Base-by-base conservation (phyloP, 2,888 invertebrate genomes). In the Stenurella melanura region DNA sequence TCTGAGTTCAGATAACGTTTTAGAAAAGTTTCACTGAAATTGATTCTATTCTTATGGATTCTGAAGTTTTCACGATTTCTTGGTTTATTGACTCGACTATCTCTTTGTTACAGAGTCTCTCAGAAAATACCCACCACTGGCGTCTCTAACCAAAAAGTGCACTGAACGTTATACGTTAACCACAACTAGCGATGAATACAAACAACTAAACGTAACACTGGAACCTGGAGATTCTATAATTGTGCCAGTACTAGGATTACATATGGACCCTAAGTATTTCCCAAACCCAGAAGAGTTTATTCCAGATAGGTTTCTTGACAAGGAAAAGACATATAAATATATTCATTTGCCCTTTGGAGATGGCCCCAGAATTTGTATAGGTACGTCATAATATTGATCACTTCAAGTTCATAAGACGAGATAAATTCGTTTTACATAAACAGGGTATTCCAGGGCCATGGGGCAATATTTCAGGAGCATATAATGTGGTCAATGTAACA, bases 221-320 rank as follows among this genome's bases (percentile, higher is more conserved):
- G 81, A 85, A 74, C 50, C 76, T 63, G 90, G 89, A 10, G 86
- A 85, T n/a, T 66, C 84, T 0, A 81, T 90, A 0, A 64, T 85
- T 5, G 80, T 90, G 10, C 88, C 90, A 0, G 64, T 86, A 0
- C 78, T 82, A 56, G 86, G 83, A 0, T 67, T 90, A 0, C 90
- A 90, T 66, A 82, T 78, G 26, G 89, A 90, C 81, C 82, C 85
- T 4, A 83, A 87, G 56, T 87, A 87, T 82, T 90, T 85, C 78
- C 87, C 88, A 4, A 85, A 90, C 38, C 90, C 90, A 0, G 83
- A 88, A 19, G 83, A 82, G 72, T 90, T 89, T 81, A 85, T 88
- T 77, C 90, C 90, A 0, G 88, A 89, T 34, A 80, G 90, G 54
- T 90, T 90, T 83, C 83, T 81, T 1, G 84, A 73, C 17, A 87